Evolutionary conservation across 2,797 vertebrate species (phyloP).

Genomic region (Pelobates cultripes): DNA sequence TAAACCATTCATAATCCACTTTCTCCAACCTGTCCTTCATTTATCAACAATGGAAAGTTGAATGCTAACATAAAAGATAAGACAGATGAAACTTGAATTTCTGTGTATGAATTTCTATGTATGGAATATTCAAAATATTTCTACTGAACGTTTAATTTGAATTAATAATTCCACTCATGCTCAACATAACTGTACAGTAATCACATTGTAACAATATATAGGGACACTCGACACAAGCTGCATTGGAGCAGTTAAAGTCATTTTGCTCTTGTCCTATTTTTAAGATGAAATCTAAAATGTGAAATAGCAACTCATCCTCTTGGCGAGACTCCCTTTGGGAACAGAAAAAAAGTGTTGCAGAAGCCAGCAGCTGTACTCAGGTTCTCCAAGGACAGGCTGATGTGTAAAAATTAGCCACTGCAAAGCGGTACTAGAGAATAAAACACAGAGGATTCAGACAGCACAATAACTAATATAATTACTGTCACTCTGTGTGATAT

Average conservation of each 20-base stretch:
- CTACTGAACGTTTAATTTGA: no score
- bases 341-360: not conserved
- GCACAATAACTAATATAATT: not conserved
- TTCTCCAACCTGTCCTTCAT: no score
- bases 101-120: no score
- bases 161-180: no score
- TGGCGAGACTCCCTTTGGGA: not conserved
- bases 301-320: not conserved
- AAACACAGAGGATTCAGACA: not conserved
- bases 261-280: not conserved
- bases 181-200: not conserved
- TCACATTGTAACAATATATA: not conserved
- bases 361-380: not conserved
- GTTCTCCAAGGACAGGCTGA: not conserved
- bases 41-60: no score
- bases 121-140: no score
- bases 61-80: no score
- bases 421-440: not conserved
- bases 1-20: no score
- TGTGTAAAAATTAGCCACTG: not conserved
- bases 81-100: no score
- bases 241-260: not conserved
- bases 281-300: not conserved
- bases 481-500: not conserved
- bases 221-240: not conserved